Percentiles rank a stretch among this genome's conserved stretches.
Evolutionary conservation across 2,113 vertebrate species (phyloP).

Genomic region (Cricetomys ansorgei): DNA sequence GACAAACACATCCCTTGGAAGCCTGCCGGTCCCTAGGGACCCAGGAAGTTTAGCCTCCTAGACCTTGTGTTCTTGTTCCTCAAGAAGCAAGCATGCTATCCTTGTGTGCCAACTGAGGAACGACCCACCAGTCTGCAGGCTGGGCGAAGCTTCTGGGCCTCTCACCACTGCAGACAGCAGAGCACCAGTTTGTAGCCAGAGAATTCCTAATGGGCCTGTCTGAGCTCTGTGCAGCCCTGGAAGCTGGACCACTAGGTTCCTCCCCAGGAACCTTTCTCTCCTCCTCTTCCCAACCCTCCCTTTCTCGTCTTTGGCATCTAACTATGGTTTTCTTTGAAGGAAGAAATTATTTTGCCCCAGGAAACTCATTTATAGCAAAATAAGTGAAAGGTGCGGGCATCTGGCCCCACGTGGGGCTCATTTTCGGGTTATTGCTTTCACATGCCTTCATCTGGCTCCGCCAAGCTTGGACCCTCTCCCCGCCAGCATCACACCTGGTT

Average conservation of each 20-base stretch:
- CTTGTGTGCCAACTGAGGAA: not conserved
- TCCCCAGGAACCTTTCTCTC: not conserved
- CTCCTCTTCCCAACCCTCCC: conserved; percentile 57
- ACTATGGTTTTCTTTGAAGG: conserved; percentile 67
- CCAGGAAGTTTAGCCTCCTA: too few relatives aligned
- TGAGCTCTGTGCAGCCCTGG: conserved; percentile 27
- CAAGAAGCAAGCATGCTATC: not conserved
- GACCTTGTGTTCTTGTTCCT: not conserved
- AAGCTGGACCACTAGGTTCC: not conserved
- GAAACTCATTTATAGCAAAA: conserved; percentile 90
- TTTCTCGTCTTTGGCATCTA: conserved; percentile 84
- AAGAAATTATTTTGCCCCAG: conserved; percentile 83
- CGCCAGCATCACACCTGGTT: conserved; percentile 88
- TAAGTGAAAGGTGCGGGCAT: conserved; percentile 82
- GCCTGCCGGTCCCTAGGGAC: not conserved
- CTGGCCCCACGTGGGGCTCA: conserved; percentile 90
- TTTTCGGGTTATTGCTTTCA: conserved; percentile 89
- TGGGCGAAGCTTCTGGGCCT: not conserved
- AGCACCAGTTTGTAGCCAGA: conserved; percentile 65
- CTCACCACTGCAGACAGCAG: conserved; percentile 35
- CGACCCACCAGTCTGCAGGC: not conserved
- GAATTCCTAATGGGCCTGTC: not conserved
- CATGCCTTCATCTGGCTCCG: conserved; percentile 79
- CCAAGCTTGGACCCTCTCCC: conserved; percentile 28
- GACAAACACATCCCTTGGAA: not conserved